Evolutionary conservation across 2,113 vertebrate genomes (phyloP).

Genomic region (Coryphaenoides rupestris): DNA sequence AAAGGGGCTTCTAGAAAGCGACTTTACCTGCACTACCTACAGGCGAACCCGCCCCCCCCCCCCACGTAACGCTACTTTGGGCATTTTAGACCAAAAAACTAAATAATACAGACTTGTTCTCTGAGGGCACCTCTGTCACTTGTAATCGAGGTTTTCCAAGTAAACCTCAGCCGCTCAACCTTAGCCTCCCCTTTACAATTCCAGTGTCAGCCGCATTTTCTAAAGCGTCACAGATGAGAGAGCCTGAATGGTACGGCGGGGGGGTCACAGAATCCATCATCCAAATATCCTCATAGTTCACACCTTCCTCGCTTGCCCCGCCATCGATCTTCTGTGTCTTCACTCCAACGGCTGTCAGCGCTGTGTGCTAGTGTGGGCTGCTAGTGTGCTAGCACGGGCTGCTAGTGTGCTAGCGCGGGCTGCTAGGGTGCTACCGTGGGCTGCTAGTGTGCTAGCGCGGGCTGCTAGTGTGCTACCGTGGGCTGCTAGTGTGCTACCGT

Average conservation of each 20-base stretch:
- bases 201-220: slow-evolving; percentile 40
- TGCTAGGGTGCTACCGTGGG: too few species aligned
- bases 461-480: too few species aligned
- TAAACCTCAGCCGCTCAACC: slow-evolving; percentile 47
- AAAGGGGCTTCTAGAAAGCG: slow-evolving; percentile 3
- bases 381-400: too few species aligned
- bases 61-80: neutral
- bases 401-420: too few species aligned
- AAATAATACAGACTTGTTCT: slow-evolving; percentile 32
- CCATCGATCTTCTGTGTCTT: slow-evolving; percentile 83
- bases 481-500: too few species aligned
- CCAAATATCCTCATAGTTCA: slow-evolving; percentile 93
- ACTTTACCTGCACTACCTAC: slow-evolving; percentile 15
- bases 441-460: too few species aligned
- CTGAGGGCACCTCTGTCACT: slow-evolving; percentile 36
- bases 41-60: too few species aligned
- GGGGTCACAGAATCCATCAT: slow-evolving; percentile 75
- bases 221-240: slow-evolving; percentile 47
- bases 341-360: slow-evolving; percentile 74
- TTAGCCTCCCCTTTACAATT: slow-evolving; percentile 40
- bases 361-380: slow-evolving; percentile 51
- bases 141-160: slow-evolving; percentile 48
- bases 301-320: slow-evolving; percentile 73
- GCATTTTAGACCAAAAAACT: slow-evolving; percentile 25
- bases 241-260: slow-evolving; percentile 29